phyloP scores from a whole-genome alignment of 2,113 vertebrate species.

The Pyrgilauda ruficollis region DNA sequence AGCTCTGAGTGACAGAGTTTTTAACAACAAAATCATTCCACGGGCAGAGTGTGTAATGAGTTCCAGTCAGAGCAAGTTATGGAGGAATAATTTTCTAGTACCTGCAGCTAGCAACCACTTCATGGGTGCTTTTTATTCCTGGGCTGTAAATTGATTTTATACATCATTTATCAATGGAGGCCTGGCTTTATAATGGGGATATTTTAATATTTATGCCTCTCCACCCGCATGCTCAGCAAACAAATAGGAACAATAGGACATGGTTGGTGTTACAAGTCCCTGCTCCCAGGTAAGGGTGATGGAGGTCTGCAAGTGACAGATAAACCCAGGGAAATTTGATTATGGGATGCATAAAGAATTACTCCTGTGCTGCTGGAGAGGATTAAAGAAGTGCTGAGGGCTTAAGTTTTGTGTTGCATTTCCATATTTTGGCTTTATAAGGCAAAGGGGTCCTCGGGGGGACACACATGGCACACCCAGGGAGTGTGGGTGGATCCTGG shows the following conservation, averaged over 20 bases:
- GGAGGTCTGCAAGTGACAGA: slow-evolving; percentile 14
- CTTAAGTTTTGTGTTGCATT: background rate
- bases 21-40: slow-evolving; percentile 28
- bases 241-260: slow-evolving; percentile 43
- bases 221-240: slow-evolving; percentile 14
- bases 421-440: background rate
- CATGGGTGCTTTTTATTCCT: slow-evolving; percentile 59
- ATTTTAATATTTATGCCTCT: slow-evolving; percentile 60
- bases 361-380: background rate
- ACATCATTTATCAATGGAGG: slow-evolving; percentile 69
- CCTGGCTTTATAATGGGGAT: slow-evolving; percentile 63
- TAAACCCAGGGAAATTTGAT: slow-evolving; percentile 15
- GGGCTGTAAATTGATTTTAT: slow-evolving; percentile 75
- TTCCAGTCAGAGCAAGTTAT: slow-evolving; percentile 38
- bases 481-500: accelerated
- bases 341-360: background rate
- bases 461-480: accelerated
- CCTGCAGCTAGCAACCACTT: slow-evolving; percentile 22
- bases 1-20: slow-evolving; percentile 45
- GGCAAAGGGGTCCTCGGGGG: background rate
- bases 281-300: background rate
- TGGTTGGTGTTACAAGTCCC: slow-evolving; percentile 11
- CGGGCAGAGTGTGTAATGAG: slow-evolving; percentile 22
- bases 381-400: slow-evolving; percentile 40
- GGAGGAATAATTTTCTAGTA: slow-evolving; percentile 62